Base-by-base conservation (phyloP, 92 coral and sea anemone species). In the Paramuricea clavata region DNA sequence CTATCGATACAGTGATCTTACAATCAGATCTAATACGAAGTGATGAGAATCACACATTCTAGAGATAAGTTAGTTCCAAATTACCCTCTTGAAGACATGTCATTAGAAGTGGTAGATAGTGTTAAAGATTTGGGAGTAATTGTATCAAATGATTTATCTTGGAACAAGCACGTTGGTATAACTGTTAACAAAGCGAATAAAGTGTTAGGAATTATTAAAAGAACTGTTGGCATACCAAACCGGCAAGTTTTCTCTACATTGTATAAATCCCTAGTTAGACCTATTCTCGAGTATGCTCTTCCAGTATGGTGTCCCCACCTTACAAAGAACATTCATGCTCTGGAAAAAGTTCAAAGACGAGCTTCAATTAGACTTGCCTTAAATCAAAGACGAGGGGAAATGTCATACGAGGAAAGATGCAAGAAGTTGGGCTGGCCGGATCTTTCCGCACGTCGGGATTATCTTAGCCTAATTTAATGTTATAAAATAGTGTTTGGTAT, bases 261-360 rank as follows among this genome's bases (percentile, higher is more conserved):
- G 52, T 87, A 60, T 59, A 59, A 71, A 47, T 81, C 87, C 26
- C 70, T 81, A 19, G 87, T 87, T 33, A 81, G 74, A 87, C 90
- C 90, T 8, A 30, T 28, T 9, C 84, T 57, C 6, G 76, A 81
- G 41, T 81, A 64, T 42, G 86, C 76, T 0, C 42, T n/a, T 1
- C 64, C 76, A 15, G 86, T 43, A 25, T 81, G 76, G 86, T 30
- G 19, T 33, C 86, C 86, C 0, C 22, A 67, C 30, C 61, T 81
- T 21, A 61, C 26, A 32, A 81, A 81, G 49, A 69, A 81, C 8
- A 64, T 81, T 22, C 60, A 81, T 81, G 86, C 60, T 39, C 22
- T 81, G 12, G 61, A 81, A 33, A 65, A 61, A 21, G 76, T 81
- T 57, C 76, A 41, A 50, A 78, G 70, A 78, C 42, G 83, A 3